Percentiles rank a stretch among this genome's conserved stretches.
phyloP scores from a whole-genome alignment of 2,888 invertebrate species.

The Strigamia crassipes region DNA sequence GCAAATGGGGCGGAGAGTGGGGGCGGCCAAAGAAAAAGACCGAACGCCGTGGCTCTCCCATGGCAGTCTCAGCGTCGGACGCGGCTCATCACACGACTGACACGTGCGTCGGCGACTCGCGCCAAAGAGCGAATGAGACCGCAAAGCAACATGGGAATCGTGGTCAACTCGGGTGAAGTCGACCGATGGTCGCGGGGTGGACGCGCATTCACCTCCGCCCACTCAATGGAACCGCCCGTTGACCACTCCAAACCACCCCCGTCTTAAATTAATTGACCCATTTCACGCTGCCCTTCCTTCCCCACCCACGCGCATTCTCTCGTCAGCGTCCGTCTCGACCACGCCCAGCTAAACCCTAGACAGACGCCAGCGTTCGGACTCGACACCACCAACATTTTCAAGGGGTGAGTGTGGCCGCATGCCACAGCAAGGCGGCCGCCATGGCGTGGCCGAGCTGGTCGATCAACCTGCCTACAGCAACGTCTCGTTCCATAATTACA shows the following conservation, averaged over 20 bases:
- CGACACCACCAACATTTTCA: background rate
- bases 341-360: constrained; percentile 16
- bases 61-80: constrained; percentile 28
- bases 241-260: constrained; percentile 7
- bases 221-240: constrained; percentile 10
- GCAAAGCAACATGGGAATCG: constrained; percentile 40
- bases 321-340: constrained; percentile 35
- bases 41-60: constrained; percentile 33
- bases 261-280: constrained; percentile 29
- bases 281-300: constrained; percentile 40
- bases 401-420: constrained; percentile 35
- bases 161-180: constrained; percentile 30
- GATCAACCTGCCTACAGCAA: constrained; percentile 34
- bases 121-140: constrained; percentile 30
- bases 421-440: constrained; percentile 42
- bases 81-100: constrained; percentile 36
- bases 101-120: constrained; percentile 42
- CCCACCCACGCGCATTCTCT: constrained; percentile 24
- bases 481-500: background rate
- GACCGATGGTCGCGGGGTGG: constrained; percentile 41
- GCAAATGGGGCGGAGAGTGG: constrained; percentile 43
- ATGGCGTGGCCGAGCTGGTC: constrained; percentile 40
- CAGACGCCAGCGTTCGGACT: constrained; percentile 19
- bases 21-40: constrained; percentile 48
- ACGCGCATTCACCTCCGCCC: constrained; percentile 25